These are phyloP conservation scores for Drosophila neonasuta DNA, from an alignment of 2,888 invertebrate genomes.

Conservation along the genomic window DNA sequence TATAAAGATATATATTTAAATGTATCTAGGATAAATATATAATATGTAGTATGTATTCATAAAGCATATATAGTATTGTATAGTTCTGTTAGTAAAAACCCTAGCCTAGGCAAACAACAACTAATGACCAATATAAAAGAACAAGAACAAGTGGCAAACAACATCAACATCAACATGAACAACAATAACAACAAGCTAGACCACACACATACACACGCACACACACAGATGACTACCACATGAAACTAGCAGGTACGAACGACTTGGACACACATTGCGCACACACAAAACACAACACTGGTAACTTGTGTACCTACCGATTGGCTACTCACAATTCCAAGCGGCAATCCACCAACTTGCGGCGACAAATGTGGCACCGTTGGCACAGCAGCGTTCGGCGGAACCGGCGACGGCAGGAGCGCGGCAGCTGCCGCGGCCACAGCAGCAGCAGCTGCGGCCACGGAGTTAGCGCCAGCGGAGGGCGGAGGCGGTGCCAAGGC, in stretches of 20 bases:
- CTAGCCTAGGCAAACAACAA: slow-evolving; percentile 71
- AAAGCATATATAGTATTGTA: slow-evolving; percentile 20
- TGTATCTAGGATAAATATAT: slow-evolving; percentile 23
- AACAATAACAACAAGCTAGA: slow-evolving; percentile 44
- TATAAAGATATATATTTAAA: slow-evolving; percentile 8
- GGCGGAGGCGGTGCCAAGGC: slow-evolving; percentile 69
- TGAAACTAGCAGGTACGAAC: slow-evolving; percentile 28
- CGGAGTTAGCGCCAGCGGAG: slow-evolving; percentile 60
- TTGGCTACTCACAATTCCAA: slow-evolving; percentile 84
- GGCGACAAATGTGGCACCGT: slow-evolving; percentile 81
- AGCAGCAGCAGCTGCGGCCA: slow-evolving; percentile 63
- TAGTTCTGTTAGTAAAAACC: slow-evolving; percentile 56
- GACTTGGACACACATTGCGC: slow-evolving; percentile 38
- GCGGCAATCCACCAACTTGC: slow-evolving; percentile 83
- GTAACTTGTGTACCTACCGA: slow-evolving; percentile 81
- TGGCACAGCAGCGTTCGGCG: slow-evolving; percentile 78
- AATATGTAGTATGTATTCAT: slow-evolving; percentile 33
- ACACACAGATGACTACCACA: slow-evolving; percentile 47
- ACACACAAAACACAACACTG: slow-evolving; percentile 49
- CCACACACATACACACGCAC: slow-evolving; percentile 46
- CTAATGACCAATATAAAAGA: slow-evolving; percentile 53
- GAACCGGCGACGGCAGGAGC: slow-evolving; percentile 50
- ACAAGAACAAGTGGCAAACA: slow-evolving; percentile 49
- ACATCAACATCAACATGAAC: slow-evolving; percentile 37
- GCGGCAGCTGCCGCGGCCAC: slow-evolving; percentile 61